A percentile compares a stretch with the other conserved stretches of the same genome.
phyloP scores from a whole-genome alignment of 2,113 vertebrate species.

The Syngnathus typhle region DNA sequence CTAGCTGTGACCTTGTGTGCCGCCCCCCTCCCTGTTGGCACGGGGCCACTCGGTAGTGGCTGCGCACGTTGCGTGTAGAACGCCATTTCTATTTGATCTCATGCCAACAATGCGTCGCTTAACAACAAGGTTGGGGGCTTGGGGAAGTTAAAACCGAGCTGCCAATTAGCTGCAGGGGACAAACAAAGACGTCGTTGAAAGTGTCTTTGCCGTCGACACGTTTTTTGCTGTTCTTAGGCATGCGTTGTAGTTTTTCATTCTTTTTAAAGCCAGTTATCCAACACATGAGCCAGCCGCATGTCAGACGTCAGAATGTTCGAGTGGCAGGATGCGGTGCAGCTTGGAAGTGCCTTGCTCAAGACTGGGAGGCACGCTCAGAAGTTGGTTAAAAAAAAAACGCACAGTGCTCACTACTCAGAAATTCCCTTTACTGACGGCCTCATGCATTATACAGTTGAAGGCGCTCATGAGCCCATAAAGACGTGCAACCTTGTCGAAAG shows the following conservation, averaged over 20 bases:
- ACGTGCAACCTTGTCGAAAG: conserved; percentile 19
- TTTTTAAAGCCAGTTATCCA: neutral
- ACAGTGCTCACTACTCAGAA: conserved; percentile 48
- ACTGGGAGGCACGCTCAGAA: conserved; percentile 41
- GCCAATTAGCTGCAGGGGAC: conserved; percentile 62
- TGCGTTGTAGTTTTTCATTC: neutral
- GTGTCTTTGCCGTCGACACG: conserved; percentile 21
- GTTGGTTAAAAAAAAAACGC: conserved; percentile 49
- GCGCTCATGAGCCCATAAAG: conserved; percentile 32
- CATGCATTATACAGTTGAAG: conserved; percentile 38
- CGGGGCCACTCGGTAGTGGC: conserved; percentile 80
- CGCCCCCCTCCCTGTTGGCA: conserved; percentile 57
- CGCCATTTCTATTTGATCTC: conserved; percentile 77
- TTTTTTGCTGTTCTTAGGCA: conserved; percentile 10
- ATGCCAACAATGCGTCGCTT: conserved; percentile 89
- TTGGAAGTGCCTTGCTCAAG: conserved; percentile 17
- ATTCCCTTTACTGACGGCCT: conserved; percentile 46
- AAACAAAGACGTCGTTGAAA: conserved; percentile 13
- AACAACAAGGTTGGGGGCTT: conserved; percentile 69
- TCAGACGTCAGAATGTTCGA: neutral
- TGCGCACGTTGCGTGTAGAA: conserved; percentile 44
- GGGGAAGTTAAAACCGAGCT: conserved; percentile 55
- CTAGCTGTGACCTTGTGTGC: neutral
- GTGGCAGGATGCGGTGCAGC: neutral
- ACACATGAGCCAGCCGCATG: too few relatives aligned